Base-by-base conservation (phyloP, 2,113 vertebrate genomes). In the Polyodon spathula region DNA sequence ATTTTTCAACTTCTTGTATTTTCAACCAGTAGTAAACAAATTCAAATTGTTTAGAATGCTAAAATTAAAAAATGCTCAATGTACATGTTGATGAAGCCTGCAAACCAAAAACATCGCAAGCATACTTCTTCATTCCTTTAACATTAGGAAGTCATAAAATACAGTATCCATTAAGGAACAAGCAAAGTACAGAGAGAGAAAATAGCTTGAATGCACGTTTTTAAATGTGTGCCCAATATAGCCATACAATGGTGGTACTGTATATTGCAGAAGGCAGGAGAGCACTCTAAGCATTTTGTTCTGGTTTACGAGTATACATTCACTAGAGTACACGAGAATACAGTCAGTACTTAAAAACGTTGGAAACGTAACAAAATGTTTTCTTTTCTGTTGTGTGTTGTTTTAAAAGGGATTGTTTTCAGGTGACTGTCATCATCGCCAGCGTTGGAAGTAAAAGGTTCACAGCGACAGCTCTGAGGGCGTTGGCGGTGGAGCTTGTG, bases 381-480 rank as follows among this genome's bases (percentile, higher is more conserved):
- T 40, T 52, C 17, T 44, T 63, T 37, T 6, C 15, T 11, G 11
- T 17, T 40, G 60, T 17, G 54, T 27, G 46, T 50, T 4, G 6
- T 50, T 50, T 10, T 50, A 5, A 14, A 50, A 50, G 46, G 11
- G n/a, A 50, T 62, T 39, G 17, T 52, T 16, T 58, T 82, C 59
- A 74, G 15, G 78, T 59, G 53, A 4, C 67, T 46, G 46, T 67
- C 3, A 73, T 40, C 27, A 66, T 56, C 17, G 61, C 52, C 2
- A 56, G 48, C 27, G 68, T 59, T n/a, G n/a, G n/a, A 8, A 68
- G 44, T 44, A 75, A 46, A 68, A 79, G 15, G 43, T 60, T 72
- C 43, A 79, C 43, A 3, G 56, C 43, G 10, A 69, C 5, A 1
- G 44, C 60, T 9, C 67, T 39, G 37, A 4, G 54, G 37, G 37